A percentile compares a stretch with the other conserved stretches of the same genome.
Evolutionary conservation across 2,113 vertebrate species (phyloP).

Genomic region (Tenebrosternarchus preto): DNA sequence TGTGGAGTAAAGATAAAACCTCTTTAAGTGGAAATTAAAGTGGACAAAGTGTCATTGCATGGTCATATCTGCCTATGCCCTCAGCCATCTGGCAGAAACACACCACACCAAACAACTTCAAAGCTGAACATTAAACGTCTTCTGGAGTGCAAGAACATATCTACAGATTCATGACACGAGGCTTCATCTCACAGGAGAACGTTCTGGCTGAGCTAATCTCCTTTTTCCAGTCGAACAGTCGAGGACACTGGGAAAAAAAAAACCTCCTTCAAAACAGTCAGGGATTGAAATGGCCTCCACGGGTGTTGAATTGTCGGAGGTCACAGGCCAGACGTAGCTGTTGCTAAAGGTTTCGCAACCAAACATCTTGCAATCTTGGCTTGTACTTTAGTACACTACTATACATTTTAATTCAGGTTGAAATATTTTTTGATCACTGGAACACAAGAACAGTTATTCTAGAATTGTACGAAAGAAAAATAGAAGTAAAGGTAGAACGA

Average conservation of each 20-base stretch:
- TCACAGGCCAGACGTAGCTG: constrained; percentile 20
- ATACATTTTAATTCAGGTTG: too few relatives aligned
- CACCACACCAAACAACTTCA: neutral
- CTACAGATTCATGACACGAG: neutral
- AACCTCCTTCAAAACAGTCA: neutral
- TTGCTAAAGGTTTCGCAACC: too few relatives aligned
- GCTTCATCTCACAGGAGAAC: neutral
- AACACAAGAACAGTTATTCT: too few relatives aligned
- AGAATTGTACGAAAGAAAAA: too few relatives aligned
- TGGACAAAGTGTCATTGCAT: neutral
- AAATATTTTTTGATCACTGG: too few relatives aligned
- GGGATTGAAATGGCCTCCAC: neutral
- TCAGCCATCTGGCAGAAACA: too few relatives aligned
- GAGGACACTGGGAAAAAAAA: neutral
- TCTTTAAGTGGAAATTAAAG: neutral
- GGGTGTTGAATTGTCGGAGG: neutral
- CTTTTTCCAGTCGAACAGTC: neutral
- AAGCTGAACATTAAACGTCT: too few relatives aligned
- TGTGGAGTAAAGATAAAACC: neutral
- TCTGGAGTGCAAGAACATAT: neutral
- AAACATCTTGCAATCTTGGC: too few relatives aligned
- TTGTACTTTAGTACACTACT: too few relatives aligned
- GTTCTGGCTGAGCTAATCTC: neutral
- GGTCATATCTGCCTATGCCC: neutral
- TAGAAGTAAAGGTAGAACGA: too few relatives aligned